Base-by-base conservation (phyloP, 2,797 vertebrate genomes). In the Parambassis ranga region DNA sequence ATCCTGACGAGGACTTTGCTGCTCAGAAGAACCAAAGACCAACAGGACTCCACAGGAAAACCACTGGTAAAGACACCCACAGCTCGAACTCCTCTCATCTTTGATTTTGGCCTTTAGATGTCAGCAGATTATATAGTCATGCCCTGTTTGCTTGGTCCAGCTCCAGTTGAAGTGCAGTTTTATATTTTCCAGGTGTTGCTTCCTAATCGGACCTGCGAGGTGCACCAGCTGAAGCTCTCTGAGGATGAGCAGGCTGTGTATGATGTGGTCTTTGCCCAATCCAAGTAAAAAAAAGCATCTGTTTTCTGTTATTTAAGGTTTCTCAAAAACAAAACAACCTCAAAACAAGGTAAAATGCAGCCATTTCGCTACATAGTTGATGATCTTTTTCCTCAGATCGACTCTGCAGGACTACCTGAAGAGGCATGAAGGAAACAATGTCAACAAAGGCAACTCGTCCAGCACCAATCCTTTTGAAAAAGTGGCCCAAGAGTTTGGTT, bases 321-420 rank as follows among this genome's bases (percentile, higher is more conserved):
- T n/a, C n/a, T n/a, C n/a, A n/a, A n/a, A n/a, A n/a, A n/a, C n/a
- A n/a, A n/a, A n/a, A n/a, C n/a, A n/a, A n/a, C n/a, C n/a, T n/a
- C n/a, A n/a, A n/a, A n/a, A n/a, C n/a, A n/a, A n/a, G n/a, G n/a
- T n/a, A n/a, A n/a, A n/a, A n/a, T n/a, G n/a, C n/a, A n/a, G n/a
- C n/a, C n/a, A n/a, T n/a, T n/a, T n/a, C n/a, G n/a, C n/a, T n/a
- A n/a, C n/a, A n/a, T n/a, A n/a, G 14, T 10, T 32, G 20, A 1
- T 24, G 10, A 31, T 60, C 20, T 55, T 16, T 73, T 62, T 55
- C 33, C 10, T 48, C 3, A 99, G 97, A 79, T 96, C 95, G 20
- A 95, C 95, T 16, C 86, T 99, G 3, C 96, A 97, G 60, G 95
- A 92, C 61, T 98, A 97, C 70, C 87, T 98, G 38, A 94, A 93